Base-by-base conservation (phyloP, 1,140 invertebrate species). In the Drosophila jambulina region DNA sequence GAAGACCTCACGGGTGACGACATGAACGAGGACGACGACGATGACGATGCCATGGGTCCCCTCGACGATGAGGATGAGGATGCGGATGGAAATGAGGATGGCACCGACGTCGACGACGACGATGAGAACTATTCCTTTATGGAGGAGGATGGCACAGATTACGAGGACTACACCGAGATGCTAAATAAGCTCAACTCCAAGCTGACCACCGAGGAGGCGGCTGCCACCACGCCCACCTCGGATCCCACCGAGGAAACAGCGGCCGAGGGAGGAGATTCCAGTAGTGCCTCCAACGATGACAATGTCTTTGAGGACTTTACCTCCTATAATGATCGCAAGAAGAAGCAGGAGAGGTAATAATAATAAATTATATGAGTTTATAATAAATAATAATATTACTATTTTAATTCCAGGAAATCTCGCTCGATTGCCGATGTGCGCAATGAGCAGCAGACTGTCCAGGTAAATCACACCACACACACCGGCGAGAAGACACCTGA, bases 241-340 rank as follows among this genome's bases (percentile, higher is more conserved):
- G 45, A 51, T 15, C 27, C 46, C 10, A 68, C 61, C 25, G 40
- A 17, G 10, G 53, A 49, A 8, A 64, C 72, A n/a, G 58, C 43
- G 4, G 77, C 64, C 10, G 46, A 57, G 2, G 43, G 27, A 2
- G 42, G 12, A 3, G 49, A 51, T 17, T 51, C 57, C n/a, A 65
- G 32, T 3, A 64, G 42, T 13, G 45, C 76, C 7, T 78, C 79
- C 10, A 91, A 71, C 32, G 82, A 86, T 49, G 86, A 91, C 46
- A 86, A 90, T 80, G 79, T 92, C 5, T 92, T 82, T 38, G 82
- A 82, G 0, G 91, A 92, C 49, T 92, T 90, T 53, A 88, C 70
- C 29, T 90, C 67, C 51, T 92, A 78, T n/a, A 88, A 82, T 48
- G 80, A 80, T 25, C 78, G 77, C 36, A 85, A 72, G 40, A 84